Evolutionary conservation across 2,888 invertebrate species (phyloP), one percentile per base, ranked within the genome.

Genomic region (Pogonocherus hispidulus): DNA sequence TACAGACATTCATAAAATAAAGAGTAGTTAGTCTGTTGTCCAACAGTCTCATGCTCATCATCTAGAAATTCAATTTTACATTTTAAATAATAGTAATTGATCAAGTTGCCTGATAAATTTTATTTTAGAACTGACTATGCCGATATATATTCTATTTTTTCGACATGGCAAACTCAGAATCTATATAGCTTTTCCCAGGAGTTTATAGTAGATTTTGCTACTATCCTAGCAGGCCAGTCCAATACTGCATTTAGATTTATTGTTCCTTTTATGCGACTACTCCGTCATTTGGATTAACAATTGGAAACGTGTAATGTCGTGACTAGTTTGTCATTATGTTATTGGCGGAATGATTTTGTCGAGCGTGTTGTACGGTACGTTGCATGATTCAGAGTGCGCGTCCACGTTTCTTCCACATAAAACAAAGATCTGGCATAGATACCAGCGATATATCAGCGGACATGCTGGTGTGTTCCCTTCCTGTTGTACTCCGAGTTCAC

Each of bases 291-390:
- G 63, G 62, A 52, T 63, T 35, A 71, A 73, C 73, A 73, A 71
- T 73, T 67, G 69, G 46, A 72, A 66, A 69, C 63, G 64, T 65
- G 69, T 67, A 67, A 66, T 73, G 56, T 70, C 72, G 74, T 77
- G 79, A 78, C 77, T 63, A 66, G 70, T 76, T 75, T 74, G 76
- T 78, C 76, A 78, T 76, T 76, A 74, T 70, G 70, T 67, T 69
- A 71, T 66, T 69, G 72, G 65, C 70, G 66, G 67, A 70, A 70
- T 69, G 76, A 73, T 76, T 73, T 69, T 66, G 74, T 68, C 62
- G 78, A 80, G 80, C 79, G 80, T 81, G 80, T 72, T 54, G 59
- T 76, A 79, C 68, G 75, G 52, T 76, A 79, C 67, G 75, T 80
- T 77, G 80, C 80, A 81, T 80, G 81, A 76, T 74, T 74, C 74